Percentiles rank a stretch among this genome's conserved stretches.
phyloP scores from a whole-genome alignment of 1,140 invertebrate species.

The Anastrepha ludens region DNA sequence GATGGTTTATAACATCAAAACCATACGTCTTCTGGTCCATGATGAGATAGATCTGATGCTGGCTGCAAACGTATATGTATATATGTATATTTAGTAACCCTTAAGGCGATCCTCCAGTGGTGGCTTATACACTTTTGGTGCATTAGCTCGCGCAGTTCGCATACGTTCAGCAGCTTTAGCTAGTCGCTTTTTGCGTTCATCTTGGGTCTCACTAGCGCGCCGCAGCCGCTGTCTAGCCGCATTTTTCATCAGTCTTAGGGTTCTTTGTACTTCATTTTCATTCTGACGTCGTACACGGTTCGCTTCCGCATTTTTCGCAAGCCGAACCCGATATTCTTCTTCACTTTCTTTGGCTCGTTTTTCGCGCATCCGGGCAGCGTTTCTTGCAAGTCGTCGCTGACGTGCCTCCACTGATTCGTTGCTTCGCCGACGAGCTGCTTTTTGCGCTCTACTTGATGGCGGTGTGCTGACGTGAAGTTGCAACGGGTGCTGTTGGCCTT shows the following conservation, averaged over 20 bases:
- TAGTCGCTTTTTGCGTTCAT: slow-evolving; percentile 75
- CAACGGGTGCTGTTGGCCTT: slow-evolving; percentile 63
- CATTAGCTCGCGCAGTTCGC: slow-evolving; percentile 68
- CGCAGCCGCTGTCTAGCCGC: slow-evolving; percentile 71
- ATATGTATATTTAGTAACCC: slow-evolving; percentile 64
- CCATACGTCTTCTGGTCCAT: slow-evolving; percentile 31
- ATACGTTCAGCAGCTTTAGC: slow-evolving; percentile 73
- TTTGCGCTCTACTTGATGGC: slow-evolving; percentile 66
- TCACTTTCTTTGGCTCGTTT: slow-evolving; percentile 70
- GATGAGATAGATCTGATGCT: slow-evolving; percentile 39
- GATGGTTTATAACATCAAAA: background rate
- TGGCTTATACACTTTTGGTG: slow-evolving; percentile 71
- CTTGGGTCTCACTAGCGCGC: slow-evolving; percentile 74
- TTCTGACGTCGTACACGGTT: slow-evolving; percentile 72
- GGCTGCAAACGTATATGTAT: slow-evolving; percentile 40
- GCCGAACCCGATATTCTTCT: slow-evolving; percentile 69
- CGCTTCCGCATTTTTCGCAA: slow-evolving; percentile 73
- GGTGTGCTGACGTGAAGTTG: slow-evolving; percentile 69
- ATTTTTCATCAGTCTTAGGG: slow-evolving; percentile 74
- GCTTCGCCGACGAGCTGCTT: slow-evolving; percentile 69
- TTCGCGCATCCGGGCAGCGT: slow-evolving; percentile 72
- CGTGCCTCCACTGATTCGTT: slow-evolving; percentile 71
- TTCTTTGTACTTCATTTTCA: slow-evolving; percentile 74
- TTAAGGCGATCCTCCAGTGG: slow-evolving; percentile 71
- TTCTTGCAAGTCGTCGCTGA: slow-evolving; percentile 68